Base-by-base conservation (phyloP, 2,888 invertebrate species). In the Psylliodes chrysocephalus region DNA sequence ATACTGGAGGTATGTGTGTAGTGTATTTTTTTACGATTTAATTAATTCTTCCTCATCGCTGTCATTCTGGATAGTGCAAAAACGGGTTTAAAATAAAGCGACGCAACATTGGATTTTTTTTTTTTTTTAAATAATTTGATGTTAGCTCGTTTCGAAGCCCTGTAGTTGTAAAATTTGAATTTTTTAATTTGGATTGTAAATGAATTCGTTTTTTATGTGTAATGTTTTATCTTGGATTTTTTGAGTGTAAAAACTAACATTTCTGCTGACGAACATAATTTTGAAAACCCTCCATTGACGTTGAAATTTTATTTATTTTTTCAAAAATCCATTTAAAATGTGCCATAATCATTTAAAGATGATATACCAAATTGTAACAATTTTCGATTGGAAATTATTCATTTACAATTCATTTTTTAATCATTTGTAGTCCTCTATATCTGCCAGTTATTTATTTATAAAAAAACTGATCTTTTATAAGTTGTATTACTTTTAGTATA, bases 401-500 rank as follows among this genome's bases (percentile, higher is more conserved):
- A 28, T 63, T 53, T 35, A 53, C 47, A 51, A 53, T 49, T 60
- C 30, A 12, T 65, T 65, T 52, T 47, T 60, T 64, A 49, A 61
- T 38, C 44, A 46, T 61, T 64, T 56, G 51, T 63, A 56, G 60
- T 64, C 64, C 63, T 70, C 67, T 66, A 65, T 68, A 59, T 68
- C 65, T 66, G 70, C 69, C 66, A 69, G 64, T 65, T 67, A 70
- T 71, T 70, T 71, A 71, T 71, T 67, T 63, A 60, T 60, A 67
- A 53, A 60, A 55, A 62, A 68, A 66, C 59, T 59, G 57, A 59
- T 63, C 64, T 56, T 51, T 66, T 68, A 28, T 66, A 78, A 77
- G 73, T 77, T 78, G 76, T 77, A 75, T 72, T 73, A 73, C 75
- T 64, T 63, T 53, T 76, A 75, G 72, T 71, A 73, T 74, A 73